A percentile compares a stretch with the other conserved stretches of the same genome.
Evolutionary conservation across 2,797 vertebrate genomes (phyloP).

Genomic region (Ataeniobius toweri): DNA sequence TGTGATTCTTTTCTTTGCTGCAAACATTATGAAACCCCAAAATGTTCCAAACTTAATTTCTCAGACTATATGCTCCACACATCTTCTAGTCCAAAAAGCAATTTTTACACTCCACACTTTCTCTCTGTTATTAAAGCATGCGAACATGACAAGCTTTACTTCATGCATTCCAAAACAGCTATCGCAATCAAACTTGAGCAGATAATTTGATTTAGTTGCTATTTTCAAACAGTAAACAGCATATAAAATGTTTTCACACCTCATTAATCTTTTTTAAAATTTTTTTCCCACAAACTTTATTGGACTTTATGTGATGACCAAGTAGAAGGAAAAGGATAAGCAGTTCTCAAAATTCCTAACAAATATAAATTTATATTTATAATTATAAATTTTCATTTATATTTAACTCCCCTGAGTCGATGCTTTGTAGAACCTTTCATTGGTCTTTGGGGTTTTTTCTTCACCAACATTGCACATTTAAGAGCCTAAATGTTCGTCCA

Average conservation of each 20-base stretch:
- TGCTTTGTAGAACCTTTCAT: not conserved
- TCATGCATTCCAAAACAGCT: slow-evolving; percentile 20
- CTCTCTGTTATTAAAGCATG: slow-evolving; percentile 41
- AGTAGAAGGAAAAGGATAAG: not conserved
- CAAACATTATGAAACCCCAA: slow-evolving; percentile 16
- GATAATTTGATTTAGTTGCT: not conserved
- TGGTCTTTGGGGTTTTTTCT: not conserved
- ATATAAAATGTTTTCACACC: not conserved
- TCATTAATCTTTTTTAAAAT: not conserved
- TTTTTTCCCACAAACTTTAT: too few relatives aligned
- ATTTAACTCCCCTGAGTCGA: not conserved
- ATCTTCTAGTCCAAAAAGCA: slow-evolving; percentile 1
- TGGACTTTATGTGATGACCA: not conserved
- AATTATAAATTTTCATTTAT: not conserved
- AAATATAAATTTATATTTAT: not conserved
- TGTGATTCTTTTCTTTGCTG: slow-evolving; percentile 26
- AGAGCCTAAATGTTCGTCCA: too few relatives aligned
- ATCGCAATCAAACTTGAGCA: not conserved
- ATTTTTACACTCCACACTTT: slow-evolving; percentile 18
- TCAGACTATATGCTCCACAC: slow-evolving; percentile 31
- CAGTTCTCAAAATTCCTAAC: not conserved
- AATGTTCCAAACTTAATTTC: slow-evolving; percentile 19
- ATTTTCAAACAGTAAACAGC: not conserved
- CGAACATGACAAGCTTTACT: not conserved
- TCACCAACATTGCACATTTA: not conserved